Percentiles rank a stretch among this genome's conserved stretches.
phyloP scores from a whole-genome alignment of 2,113 vertebrate species.

The Oryzias melastigma region DNA sequence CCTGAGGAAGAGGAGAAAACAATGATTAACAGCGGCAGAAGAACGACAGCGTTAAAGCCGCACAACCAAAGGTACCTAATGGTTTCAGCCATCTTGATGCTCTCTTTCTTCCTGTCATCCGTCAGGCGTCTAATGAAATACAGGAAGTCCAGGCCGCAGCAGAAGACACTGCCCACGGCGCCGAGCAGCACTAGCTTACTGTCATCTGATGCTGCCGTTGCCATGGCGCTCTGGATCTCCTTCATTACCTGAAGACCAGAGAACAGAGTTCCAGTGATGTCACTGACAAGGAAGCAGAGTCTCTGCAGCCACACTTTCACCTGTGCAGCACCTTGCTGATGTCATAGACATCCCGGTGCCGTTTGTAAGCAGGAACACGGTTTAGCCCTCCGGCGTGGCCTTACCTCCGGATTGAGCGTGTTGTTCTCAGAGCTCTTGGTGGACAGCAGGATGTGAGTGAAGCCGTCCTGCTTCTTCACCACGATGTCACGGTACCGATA shows the following conservation, averaged over 20 bases:
- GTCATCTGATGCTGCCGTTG: constrained; percentile 93
- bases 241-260: constrained; percentile 88
- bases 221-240: constrained; percentile 96
- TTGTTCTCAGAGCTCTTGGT: constrained; percentile 97
- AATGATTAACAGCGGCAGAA: background rate
- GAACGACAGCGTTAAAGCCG: background rate
- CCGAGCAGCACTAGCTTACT: constrained; percentile 93
- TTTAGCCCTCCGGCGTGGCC: background rate
- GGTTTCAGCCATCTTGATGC: constrained; percentile 96
- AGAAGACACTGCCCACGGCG: constrained; percentile 92
- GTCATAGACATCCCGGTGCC: no score
- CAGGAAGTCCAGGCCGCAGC: constrained; percentile 94
- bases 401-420: constrained; percentile 91
- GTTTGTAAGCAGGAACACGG: no score
- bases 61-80: constrained; percentile 81
- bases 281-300: background rate
- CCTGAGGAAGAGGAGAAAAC: constrained; percentile 68
- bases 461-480: constrained; percentile 96
- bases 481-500: constrained; percentile 97
- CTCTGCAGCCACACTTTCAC: no score
- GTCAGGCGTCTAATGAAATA: constrained; percentile 94
- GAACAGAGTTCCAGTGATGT: background rate
- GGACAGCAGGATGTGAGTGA: constrained; percentile 95
- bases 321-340: no score
- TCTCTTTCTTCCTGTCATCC: constrained; percentile 94